Evolutionary conservation across 2,888 invertebrate genomes (phyloP).

Genomic region (Dicranocentrus wangi): DNA sequence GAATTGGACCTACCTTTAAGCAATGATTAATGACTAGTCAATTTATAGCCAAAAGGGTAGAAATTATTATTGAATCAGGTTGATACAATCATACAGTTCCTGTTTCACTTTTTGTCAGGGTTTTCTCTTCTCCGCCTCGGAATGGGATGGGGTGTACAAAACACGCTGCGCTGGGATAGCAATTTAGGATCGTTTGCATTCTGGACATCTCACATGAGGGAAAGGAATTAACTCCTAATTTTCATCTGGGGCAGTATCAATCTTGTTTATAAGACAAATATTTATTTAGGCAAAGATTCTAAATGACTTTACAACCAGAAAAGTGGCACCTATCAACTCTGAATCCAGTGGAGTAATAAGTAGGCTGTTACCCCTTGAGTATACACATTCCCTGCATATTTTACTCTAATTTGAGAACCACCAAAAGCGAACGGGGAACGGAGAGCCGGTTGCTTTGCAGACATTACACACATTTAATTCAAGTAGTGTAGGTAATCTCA

Average conservation of each 20-base stretch:
- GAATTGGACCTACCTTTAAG: conserved; percentile 56
- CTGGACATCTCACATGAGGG: conserved; percentile 33
- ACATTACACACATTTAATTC: no score
- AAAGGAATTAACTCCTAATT: conserved; percentile 54
- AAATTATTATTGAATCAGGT: conserved; percentile 51
- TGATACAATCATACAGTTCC: conserved; percentile 42
- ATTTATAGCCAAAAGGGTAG: conserved; percentile 63
- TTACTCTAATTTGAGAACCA: no score
- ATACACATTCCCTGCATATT: no score
- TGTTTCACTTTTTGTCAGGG: background rate
- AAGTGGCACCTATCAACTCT: no score
- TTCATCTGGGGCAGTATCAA: conserved; percentile 39
- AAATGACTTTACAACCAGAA: conserved; percentile 21
- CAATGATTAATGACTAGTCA: conserved; percentile 64
- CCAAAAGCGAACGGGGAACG: no score
- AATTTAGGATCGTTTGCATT: conserved; percentile 63
- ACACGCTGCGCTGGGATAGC: no score
- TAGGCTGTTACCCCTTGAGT: no score
- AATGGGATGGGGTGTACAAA: no score
- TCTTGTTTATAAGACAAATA: conserved; percentile 49
- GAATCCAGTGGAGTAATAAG: no score
- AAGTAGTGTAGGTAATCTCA: no score
- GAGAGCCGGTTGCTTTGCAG: no score
- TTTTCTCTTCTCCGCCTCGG: background rate
- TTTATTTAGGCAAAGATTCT: conserved; percentile 39